Percentiles rank a stretch among this genome's conserved stretches.
Evolutionary conservation across 1,140 invertebrate species (phyloP).

Genomic region (Bactericera cockerelli): DNA sequence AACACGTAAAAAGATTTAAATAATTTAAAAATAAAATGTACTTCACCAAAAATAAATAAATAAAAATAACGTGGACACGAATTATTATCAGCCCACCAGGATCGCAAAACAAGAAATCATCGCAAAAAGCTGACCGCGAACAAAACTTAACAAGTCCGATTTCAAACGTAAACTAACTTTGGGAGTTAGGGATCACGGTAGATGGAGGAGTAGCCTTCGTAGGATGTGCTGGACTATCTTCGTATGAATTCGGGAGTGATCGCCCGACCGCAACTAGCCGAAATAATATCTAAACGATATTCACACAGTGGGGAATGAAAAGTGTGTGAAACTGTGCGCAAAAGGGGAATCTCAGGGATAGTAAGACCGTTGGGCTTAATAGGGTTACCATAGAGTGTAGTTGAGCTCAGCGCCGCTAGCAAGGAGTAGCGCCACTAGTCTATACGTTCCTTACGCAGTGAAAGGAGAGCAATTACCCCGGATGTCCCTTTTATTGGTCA

Average conservation of each 20-base stretch:
- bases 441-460: background rate
- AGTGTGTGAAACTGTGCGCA: conserved; percentile 6
- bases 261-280: conserved; percentile 7
- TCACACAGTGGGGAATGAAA: conserved; percentile 1
- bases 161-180: conserved; percentile 6
- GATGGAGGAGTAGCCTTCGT: background rate
- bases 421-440: conserved; percentile 1
- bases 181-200: background rate
- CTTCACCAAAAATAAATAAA: background rate
- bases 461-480: background rate
- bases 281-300: conserved; percentile 4
- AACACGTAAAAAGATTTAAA: background rate
- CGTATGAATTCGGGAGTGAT: background rate
- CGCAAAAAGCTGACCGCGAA: background rate
- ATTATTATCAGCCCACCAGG: conserved; percentile 1
- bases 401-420: background rate
- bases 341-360: conserved; percentile 8
- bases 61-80: conserved; percentile 3
- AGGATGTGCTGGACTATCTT: conserved; percentile 1
- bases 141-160: background rate
- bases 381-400: background rate
- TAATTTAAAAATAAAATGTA: background rate
- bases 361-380: background rate
- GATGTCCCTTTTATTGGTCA: conserved; percentile 3
- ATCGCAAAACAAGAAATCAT: background rate